These are phyloP conservation scores for Quadriops clusia DNA, from an alignment of 2,888 invertebrate genomes.

Conservation along the genomic window DNA sequence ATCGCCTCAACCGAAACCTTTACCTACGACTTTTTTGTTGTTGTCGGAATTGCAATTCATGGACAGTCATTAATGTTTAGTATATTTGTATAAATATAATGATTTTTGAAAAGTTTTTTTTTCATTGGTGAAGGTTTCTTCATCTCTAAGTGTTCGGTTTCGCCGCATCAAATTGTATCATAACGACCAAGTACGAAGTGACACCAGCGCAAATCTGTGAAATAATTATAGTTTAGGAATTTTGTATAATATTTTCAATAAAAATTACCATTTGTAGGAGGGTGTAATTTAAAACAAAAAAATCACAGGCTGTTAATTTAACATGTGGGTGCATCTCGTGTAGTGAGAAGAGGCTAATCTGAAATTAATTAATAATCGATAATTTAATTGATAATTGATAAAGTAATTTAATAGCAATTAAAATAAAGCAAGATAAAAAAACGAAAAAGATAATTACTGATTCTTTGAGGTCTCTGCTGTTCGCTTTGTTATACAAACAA, in stretches of 20 bases:
- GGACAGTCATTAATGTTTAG: conserved; percentile 63
- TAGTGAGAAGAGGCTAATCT: conserved; percentile 17
- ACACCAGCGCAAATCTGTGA: conserved; percentile 17
- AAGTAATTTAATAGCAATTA: not conserved
- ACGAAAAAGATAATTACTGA: no score
- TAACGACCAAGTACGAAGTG: conserved; percentile 17
- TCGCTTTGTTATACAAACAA: no score
- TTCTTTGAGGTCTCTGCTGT: no score
- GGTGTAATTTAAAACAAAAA: conserved; percentile 17
- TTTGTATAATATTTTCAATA: conserved; percentile 1
- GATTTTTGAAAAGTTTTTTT: no score
- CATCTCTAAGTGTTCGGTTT: no score
- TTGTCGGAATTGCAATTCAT: conserved; percentile 89
- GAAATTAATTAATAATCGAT: no score
- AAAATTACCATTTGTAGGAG: conserved; percentile 17
- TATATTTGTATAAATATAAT: not conserved
- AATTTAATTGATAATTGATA: no score
- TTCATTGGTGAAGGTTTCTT: no score
- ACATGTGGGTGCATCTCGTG: conserved; percentile 16
- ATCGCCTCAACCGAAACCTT: conserved; percentile 86
- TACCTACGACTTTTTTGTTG: conserved; percentile 77
- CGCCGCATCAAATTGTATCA: conserved; percentile 17
- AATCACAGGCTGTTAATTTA: conserved; percentile 16
- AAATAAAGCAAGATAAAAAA: not conserved
- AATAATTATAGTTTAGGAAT: not conserved